Percentiles rank a stretch among this genome's conserved stretches.
phyloP scores from a whole-genome alignment of 1,140 invertebrate genomes.

The Gerris buenoi region DNA sequence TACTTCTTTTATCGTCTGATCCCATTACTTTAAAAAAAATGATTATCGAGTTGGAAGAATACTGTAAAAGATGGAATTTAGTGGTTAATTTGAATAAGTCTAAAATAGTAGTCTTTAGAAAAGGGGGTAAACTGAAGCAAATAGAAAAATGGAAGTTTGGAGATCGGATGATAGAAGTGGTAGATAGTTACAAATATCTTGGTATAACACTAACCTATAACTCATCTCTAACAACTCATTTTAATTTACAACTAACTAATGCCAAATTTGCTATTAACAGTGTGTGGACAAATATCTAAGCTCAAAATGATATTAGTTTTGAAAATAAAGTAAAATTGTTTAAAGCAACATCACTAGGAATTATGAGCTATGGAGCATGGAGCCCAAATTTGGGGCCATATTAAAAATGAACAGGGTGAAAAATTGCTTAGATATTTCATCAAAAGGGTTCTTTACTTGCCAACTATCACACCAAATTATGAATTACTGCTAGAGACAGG shows the following conservation, averaged over 20 bases:
- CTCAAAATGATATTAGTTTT: neutral
- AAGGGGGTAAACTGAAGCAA: slow-evolving; percentile 10
- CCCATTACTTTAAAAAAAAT: slow-evolving; percentile 10
- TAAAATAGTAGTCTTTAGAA: slow-evolving; percentile 19
- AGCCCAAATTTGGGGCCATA: neutral
- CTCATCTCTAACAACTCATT: neutral
- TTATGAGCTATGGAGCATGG: slow-evolving; percentile 2
- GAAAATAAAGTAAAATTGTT: slow-evolving; percentile 3
- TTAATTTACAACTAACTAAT: neutral
- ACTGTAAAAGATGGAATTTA: slow-evolving; percentile 12
- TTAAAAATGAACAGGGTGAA: neutral
- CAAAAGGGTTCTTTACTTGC: neutral
- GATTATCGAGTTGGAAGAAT: slow-evolving; percentile 14
- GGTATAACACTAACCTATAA: slow-evolving; percentile 9
- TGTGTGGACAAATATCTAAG: neutral
- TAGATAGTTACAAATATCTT: slow-evolving; percentile 12
- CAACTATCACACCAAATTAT: neutral
- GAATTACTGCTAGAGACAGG: neutral
- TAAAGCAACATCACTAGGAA: neutral
- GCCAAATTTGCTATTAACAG: slow-evolving; percentile 5
- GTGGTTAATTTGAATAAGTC: slow-evolving; percentile 19
- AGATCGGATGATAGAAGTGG: neutral
- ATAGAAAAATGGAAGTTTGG: slow-evolving; percentile 5
- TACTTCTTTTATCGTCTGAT: neutral
- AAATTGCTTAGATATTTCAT: neutral